Conservation (phyloP, 1,140 invertebrate genomes). For the Bradynema listronoti region DNA sequence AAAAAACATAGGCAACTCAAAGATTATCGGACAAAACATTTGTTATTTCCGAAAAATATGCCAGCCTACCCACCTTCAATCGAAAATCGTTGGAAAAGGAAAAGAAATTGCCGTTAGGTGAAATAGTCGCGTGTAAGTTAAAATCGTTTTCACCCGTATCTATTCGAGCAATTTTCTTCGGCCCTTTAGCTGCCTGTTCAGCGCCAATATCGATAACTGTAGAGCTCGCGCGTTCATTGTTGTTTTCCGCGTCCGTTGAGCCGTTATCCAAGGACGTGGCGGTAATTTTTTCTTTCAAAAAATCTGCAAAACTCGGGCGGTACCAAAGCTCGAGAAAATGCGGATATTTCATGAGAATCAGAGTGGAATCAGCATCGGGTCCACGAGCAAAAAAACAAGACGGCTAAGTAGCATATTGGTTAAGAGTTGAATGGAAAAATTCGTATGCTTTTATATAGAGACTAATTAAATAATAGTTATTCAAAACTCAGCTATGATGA, state of each 20-base stretch:
- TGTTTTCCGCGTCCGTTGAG: neutral
- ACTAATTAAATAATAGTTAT: neutral
- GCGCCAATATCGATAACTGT: neutral
- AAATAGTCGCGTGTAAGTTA: constrained; percentile 18
- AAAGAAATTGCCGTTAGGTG: constrained; percentile 23
- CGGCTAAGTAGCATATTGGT: no score
- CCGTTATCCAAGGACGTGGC: neutral
- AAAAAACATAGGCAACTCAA: no score
- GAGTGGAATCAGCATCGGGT: neutral
- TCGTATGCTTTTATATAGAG: constrained; percentile 2
- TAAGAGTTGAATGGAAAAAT: no score
- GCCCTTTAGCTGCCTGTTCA: constrained; percentile 14
- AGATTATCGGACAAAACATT: no score
- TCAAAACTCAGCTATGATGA: neutral
- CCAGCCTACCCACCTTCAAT: neutral
- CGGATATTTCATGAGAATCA: constrained; percentile 8
- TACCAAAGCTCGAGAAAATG: constrained; percentile 6
- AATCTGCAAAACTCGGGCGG: neutral
- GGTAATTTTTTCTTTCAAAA: neutral
- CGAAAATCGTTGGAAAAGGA: neutral
- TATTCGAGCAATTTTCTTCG: neutral
- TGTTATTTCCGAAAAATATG: no score
- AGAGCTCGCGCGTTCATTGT: neutral
- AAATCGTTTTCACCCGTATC: neutral
- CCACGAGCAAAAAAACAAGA: neutral